These are phyloP conservation scores for Galagoides demidoff DNA, from an alignment of 2,797 vertebrate genomes.

Conservation along the genomic window DNA sequence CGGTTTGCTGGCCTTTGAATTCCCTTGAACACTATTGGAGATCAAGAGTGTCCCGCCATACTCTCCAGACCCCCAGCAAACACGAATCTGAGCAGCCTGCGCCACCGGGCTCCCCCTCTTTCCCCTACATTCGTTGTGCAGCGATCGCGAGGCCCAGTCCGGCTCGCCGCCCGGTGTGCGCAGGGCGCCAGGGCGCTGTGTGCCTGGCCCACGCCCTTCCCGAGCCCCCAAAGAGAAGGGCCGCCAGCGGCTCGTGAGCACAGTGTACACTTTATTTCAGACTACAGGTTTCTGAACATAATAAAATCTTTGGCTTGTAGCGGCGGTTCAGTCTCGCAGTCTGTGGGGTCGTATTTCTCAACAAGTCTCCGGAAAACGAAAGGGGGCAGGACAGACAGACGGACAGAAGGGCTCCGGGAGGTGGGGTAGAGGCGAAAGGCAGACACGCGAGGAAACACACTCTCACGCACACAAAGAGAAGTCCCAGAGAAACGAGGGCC, in stretches of 20 bases:
- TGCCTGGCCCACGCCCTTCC: neutral
- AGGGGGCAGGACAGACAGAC: slow-evolving; percentile 57
- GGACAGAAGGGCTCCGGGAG: slow-evolving; percentile 11
- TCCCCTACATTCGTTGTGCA: neutral
- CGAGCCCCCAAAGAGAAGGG: slow-evolving; percentile 50
- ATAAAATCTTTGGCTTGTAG: slow-evolving; percentile 99
- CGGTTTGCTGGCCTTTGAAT: neutral
- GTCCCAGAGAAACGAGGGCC: slow-evolving; percentile 81
- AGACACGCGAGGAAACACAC: slow-evolving; percentile 71
- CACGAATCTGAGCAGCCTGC: neutral
- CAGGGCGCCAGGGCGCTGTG: neutral
- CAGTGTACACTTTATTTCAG: slow-evolving; percentile 96
- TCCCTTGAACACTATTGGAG: neutral
- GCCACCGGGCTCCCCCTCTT: rapidly evolving
- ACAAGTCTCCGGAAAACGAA: slow-evolving; percentile 84
- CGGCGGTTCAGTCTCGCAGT: slow-evolving; percentile 91
- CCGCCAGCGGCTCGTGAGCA: slow-evolving; percentile 83
- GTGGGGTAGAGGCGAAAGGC: slow-evolving; percentile 5
- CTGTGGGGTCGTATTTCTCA: slow-evolving; percentile 86
- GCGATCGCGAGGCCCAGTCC: rapidly evolving
- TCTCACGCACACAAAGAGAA: slow-evolving; percentile 83
- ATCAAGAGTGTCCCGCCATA: neutral
- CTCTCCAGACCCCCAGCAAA: neutral
- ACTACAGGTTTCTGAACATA: slow-evolving; percentile 97
- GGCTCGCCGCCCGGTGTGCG: neutral